phyloP scores from a whole-genome alignment of 2,113 vertebrate species.

The Sinocyclocheilus rhinocerous region DNA sequence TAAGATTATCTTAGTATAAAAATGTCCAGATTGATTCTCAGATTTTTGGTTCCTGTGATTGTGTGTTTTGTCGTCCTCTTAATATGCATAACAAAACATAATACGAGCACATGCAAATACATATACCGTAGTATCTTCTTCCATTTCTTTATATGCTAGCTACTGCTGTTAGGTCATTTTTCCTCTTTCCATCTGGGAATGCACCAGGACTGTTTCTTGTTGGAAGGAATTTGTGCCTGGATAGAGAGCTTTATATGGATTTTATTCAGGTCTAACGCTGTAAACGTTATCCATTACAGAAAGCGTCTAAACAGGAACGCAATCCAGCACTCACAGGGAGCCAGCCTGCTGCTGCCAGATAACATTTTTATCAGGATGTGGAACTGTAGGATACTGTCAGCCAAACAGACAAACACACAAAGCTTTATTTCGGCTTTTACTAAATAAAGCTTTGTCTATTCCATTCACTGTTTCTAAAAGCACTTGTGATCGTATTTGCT shows the following conservation, averaged over 20 bases:
- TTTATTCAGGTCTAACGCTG: constrained; percentile 20
- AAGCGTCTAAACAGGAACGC: not conserved
- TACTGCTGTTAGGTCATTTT: not conserved
- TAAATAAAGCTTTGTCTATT: not conserved
- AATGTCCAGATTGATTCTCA: too few species aligned
- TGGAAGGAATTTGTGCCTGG: constrained; percentile 2
- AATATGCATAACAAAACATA: not conserved
- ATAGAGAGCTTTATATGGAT: constrained; percentile 36
- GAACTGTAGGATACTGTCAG: constrained; percentile 43
- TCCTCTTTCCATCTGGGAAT: not conserved
- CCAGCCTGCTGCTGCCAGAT: constrained; percentile 51
- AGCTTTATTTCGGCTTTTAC: constrained; percentile 36
- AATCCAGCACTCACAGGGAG: constrained; percentile 8
- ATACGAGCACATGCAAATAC: not conserved
- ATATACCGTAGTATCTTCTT: not conserved
- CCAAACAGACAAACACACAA: constrained; percentile 24
- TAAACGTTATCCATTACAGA: constrained; percentile 40
- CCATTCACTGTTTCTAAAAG: not conserved
- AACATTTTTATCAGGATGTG: constrained; percentile 30
- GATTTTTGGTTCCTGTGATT: not conserved
- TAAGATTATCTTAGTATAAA: too few species aligned
- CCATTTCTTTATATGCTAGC: not conserved
- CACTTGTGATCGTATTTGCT: not conserved
- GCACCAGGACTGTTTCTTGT: not conserved
- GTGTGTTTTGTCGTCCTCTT: not conserved